These are phyloP conservation scores for Oreohelix idahoensis DNA, from an alignment of 1,140 invertebrate species.

Conservation along the genomic window DNA sequence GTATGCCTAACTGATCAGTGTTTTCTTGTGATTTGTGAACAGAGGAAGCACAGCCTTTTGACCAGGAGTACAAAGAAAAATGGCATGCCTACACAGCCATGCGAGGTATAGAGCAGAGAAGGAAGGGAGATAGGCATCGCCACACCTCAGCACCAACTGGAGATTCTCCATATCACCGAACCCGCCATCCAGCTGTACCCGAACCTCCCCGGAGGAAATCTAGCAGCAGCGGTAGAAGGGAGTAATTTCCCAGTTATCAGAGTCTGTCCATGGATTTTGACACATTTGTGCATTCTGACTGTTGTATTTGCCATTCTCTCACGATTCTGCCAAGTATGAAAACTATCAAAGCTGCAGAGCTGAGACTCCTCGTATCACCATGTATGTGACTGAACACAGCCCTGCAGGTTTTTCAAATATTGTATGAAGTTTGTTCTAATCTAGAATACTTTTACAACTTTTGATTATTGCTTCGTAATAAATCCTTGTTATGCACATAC, in stretches of 20 bases:
- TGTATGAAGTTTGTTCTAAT: no score
- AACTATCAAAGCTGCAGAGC: no score
- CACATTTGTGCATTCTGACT: background rate
- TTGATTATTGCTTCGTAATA: no score
- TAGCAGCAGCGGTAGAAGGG: constrained; percentile 9
- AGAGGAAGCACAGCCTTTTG: constrained; percentile 55
- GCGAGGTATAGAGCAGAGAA: constrained; percentile 25
- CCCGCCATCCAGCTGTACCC: constrained; percentile 20
- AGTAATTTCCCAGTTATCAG: background rate
- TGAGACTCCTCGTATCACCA: no score
- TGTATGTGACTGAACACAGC: no score
- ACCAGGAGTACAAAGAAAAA: constrained; percentile 52
- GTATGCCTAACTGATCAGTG: background rate
- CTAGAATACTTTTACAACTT: no score
- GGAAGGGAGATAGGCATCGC: background rate
- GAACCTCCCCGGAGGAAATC: constrained; percentile 31
- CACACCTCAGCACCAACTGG: constrained; percentile 8
- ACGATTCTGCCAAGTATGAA: no score
- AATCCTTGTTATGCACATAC: no score
- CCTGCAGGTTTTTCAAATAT: no score
- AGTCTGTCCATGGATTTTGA: background rate
- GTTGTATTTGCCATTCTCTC: no score
- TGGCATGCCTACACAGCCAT: constrained; percentile 25
- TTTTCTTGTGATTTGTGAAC: constrained; percentile 9
- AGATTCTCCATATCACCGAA: background rate